phyloP scores from a whole-genome alignment of 2,888 invertebrate species.

The Allacma fusca region DNA sequence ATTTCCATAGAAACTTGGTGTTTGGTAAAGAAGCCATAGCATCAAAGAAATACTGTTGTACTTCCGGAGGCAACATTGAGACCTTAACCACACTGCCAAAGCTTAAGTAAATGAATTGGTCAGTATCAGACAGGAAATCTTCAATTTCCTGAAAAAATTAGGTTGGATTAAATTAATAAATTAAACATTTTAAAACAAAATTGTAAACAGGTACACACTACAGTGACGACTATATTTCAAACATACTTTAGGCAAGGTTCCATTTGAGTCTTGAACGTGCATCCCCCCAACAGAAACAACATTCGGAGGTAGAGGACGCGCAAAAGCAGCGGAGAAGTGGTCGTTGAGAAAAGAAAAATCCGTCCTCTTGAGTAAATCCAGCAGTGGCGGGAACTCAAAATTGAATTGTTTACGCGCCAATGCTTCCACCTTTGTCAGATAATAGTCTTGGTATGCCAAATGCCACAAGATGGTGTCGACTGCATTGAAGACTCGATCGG shows the following conservation, averaged over 20 bases:
- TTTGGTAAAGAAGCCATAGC: neutral
- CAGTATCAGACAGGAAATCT: neutral
- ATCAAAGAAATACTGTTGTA: neutral
- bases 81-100: neutral
- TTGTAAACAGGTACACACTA: too few relatives aligned
- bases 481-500: neutral
- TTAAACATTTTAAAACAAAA: too few relatives aligned
- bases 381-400: conserved; percentile 1
- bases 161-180: neutral
- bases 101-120: neutral
- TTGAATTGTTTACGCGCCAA: too few relatives aligned
- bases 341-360: neutral
- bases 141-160: neutral
- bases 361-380: neutral
- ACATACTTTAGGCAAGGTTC: neutral
- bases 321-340: neutral
- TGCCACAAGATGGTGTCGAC: neutral
- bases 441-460: neutral
- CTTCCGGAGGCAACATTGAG: neutral
- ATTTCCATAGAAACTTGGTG: neutral
- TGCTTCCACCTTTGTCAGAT: neutral
- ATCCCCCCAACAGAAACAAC: neutral
- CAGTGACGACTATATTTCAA: too few relatives aligned
- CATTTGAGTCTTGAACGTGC: neutral
- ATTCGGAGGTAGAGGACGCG: neutral